Base-by-base conservation (phyloP, 2,888 invertebrate species). In the Ophioninae sp. region DNA sequence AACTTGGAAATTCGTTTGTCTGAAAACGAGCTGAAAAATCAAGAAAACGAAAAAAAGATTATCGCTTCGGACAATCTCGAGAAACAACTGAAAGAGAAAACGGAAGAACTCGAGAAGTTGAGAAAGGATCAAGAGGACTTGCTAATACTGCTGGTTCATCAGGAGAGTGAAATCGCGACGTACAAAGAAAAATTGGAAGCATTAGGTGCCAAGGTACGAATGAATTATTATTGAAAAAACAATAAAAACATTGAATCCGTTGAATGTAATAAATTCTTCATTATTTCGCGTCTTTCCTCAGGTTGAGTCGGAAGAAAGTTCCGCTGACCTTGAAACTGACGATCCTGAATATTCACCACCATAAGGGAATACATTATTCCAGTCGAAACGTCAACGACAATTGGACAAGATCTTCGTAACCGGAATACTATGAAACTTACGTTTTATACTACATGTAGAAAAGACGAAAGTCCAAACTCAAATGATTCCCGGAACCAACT, bases 81-180 rank as follows among this genome's bases (percentile, higher is more conserved):
- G 77, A 90, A 90, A 82, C 86, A 88, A 22, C 85, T 93, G 82
- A 86, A 88, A 79, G 93, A 94, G 72, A 93, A 92, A 85, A 84
- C 80, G 5, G 93, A 92, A 0, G 95, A 96, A 86, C 90, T 97
- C 86, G 95, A 95, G 61, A 94, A 94, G 86, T 90, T 98, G 84
- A 95, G 95, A 90, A 97, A 96, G 90, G 99, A 99, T 90, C 99
- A 99, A 92, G 99, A 99, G 88, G 98, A 99, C 93, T 93, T 99
- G 85, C 93, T 99, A 79, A 96, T 97, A 90, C 93, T 99, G 81
- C 94, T 99, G 59, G 96, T 97, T 0, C 98, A 99, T 92, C 98
- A 99, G 94, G 99, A 95, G 76, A 88, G 91, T 67, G 96, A 96
- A 92, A 93, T 97, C 58, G 94, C 93, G 67, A 94, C 95, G 73